Conservation (phyloP, 2,888 invertebrate species). For the Conchocele bisecta region DNA sequence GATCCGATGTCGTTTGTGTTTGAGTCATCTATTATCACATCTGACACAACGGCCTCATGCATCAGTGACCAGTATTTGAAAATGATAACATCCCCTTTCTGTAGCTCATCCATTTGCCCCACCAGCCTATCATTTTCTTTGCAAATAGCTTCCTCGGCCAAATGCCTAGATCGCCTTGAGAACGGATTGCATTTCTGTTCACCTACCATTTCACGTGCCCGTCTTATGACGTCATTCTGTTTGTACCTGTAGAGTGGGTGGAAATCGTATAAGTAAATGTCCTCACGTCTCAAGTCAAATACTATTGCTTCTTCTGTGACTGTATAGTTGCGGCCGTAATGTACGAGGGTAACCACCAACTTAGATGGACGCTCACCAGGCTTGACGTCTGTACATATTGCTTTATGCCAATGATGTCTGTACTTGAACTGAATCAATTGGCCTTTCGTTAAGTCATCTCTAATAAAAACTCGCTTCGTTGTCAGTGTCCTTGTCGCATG, state of each 20-base stretch:
- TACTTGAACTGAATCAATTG: constrained; percentile 15
- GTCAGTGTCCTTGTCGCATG: constrained; percentile 22
- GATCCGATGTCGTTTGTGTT: background rate
- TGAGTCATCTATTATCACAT: background rate
- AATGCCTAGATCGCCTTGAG: constrained; percentile 15
- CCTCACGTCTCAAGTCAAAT: constrained; percentile 27
- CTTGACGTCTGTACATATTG: constrained; percentile 23
- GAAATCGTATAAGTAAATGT: constrained; percentile 29
- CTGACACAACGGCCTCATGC: constrained; percentile 30
- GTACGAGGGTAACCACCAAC: constrained; percentile 12
- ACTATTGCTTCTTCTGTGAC: constrained; percentile 23
- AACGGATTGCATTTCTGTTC: constrained; percentile 15
- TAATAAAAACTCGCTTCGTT: constrained; percentile 10
- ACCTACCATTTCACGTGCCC: constrained; percentile 27
- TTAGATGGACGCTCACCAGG: background rate
- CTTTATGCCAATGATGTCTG: constrained; percentile 15
- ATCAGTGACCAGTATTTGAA: constrained; percentile 29
- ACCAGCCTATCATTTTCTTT: constrained; percentile 14
- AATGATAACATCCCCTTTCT: constrained; percentile 19
- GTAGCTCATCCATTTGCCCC: background rate
- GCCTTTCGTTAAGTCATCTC: constrained; percentile 29
- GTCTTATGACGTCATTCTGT: constrained; percentile 1
- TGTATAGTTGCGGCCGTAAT: constrained; percentile 10
- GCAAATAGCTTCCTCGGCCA: constrained; percentile 13
- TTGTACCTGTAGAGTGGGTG: constrained; percentile 19